Conservation (phyloP, 2,888 invertebrate species). For the Drosophila crucigera region DNA sequence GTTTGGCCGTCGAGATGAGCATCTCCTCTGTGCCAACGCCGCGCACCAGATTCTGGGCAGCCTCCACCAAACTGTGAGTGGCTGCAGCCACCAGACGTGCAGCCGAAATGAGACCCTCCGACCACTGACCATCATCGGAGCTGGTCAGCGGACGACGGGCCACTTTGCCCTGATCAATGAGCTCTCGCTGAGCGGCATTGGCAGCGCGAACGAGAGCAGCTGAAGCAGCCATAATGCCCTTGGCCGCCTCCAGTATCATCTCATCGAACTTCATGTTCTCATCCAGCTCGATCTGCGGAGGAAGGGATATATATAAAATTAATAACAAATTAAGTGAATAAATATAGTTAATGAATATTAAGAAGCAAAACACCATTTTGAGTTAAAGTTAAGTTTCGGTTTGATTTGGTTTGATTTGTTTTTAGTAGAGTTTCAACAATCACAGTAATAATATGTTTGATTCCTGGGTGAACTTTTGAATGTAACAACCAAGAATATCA, state of each 20-base stretch:
- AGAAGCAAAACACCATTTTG: slow-evolving; percentile 57
- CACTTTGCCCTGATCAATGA: slow-evolving; percentile 96
- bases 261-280: slow-evolving; percentile 99
- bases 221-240: slow-evolving; percentile 98
- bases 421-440: slow-evolving; percentile 84
- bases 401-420: slow-evolving; percentile 19
- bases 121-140: slow-evolving; percentile 99
- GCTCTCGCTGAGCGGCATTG: slow-evolving; percentile 97
- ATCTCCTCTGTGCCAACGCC: slow-evolving; percentile 97
- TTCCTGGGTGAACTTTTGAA: slow-evolving; percentile 95
- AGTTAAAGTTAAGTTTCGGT: slow-evolving; percentile 38
- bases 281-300: slow-evolving; percentile 86
- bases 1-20: slow-evolving; percentile 97
- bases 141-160: slow-evolving; percentile 92
- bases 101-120: slow-evolving; percentile 97
- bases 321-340: background rate
- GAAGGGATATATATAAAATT: background rate
- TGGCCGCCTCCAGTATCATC: slow-evolving; percentile 99
- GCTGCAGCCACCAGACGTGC: slow-evolving; percentile 98
- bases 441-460: slow-evolving; percentile 99
- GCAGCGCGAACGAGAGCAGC: slow-evolving; percentile 98
- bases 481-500: slow-evolving; percentile 99
- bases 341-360: background rate
- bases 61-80: slow-evolving; percentile 98
- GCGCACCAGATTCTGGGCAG: slow-evolving; percentile 98